These are phyloP conservation scores for Ceuthmochares aereus DNA, from an alignment of 2,113 vertebrate species.

Conservation along the genomic window DNA sequence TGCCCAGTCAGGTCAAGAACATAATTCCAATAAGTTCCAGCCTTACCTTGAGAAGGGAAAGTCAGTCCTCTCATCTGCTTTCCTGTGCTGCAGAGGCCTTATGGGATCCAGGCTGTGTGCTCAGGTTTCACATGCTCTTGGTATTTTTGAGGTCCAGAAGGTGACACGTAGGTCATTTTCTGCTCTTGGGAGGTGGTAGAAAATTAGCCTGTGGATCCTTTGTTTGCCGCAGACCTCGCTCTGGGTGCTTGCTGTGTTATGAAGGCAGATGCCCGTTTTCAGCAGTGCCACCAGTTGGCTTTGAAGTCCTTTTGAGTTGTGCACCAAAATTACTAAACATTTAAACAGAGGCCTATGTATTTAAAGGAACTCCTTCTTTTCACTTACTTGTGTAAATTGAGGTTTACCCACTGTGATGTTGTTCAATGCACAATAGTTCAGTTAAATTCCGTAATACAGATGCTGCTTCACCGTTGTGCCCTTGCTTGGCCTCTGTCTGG, in stretches of 20 bases:
- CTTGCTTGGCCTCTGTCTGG: neutral
- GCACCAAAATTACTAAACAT: neutral
- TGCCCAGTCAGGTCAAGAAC: neutral
- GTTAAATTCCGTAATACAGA: neutral
- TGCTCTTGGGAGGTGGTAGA: neutral
- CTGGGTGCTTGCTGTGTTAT: neutral
- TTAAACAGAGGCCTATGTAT: neutral
- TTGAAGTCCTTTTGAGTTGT: neutral
- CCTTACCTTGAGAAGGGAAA: neutral
- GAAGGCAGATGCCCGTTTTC: neutral
- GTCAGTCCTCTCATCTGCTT: neutral
- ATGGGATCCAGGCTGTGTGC: neutral
- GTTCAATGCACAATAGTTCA: neutral
- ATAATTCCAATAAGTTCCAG: neutral
- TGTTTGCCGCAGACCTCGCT: neutral
- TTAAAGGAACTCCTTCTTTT: neutral
- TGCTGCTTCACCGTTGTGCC: neutral
- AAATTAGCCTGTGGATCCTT: neutral
- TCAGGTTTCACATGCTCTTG: neutral
- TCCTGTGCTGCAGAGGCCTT: neutral
- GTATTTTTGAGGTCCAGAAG: conserved; percentile 5
- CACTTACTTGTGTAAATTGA: neutral
- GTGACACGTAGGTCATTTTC: neutral
- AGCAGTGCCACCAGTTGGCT: neutral
- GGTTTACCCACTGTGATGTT: neutral